phyloP scores from a whole-genome alignment of 2,113 vertebrate genomes.

The Lanius ludovicianus region DNA sequence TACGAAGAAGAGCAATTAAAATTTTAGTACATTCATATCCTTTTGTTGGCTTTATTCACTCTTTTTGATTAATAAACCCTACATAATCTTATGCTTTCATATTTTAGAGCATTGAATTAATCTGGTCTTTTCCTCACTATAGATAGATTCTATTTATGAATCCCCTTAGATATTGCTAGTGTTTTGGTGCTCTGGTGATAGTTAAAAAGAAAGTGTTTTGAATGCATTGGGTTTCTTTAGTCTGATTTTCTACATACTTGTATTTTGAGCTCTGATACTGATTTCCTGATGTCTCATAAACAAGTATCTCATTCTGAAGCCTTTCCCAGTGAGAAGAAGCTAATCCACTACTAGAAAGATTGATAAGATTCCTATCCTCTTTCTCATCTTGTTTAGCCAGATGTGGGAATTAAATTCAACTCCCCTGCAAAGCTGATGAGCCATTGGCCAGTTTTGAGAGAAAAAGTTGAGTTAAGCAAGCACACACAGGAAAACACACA shows the following conservation, averaged over 20 bases:
- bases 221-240: neutral
- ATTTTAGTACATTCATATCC: slow-evolving; percentile 98
- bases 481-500: neutral
- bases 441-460: neutral
- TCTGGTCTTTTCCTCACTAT: neutral
- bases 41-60: slow-evolving; percentile 52
- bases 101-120: neutral
- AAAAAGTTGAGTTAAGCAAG: neutral
- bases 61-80: neutral
- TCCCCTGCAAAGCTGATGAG: neutral
- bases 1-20: slow-evolving; percentile 89
- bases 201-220: neutral
- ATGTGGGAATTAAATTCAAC: neutral
- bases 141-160: neutral
- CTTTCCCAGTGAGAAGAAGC: neutral
- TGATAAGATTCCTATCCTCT: neutral
- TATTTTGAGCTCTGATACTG: neutral
- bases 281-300: neutral
- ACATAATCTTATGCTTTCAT: rapidly evolving
- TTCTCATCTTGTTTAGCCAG: neutral
- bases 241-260: neutral
- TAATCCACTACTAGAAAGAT: neutral
- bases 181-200: neutral
- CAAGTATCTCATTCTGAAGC: neutral
- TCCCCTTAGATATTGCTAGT: neutral